Evolutionary conservation across 1,140 invertebrate species (phyloP).

Genomic region (Penaeus chinensis): DNA sequence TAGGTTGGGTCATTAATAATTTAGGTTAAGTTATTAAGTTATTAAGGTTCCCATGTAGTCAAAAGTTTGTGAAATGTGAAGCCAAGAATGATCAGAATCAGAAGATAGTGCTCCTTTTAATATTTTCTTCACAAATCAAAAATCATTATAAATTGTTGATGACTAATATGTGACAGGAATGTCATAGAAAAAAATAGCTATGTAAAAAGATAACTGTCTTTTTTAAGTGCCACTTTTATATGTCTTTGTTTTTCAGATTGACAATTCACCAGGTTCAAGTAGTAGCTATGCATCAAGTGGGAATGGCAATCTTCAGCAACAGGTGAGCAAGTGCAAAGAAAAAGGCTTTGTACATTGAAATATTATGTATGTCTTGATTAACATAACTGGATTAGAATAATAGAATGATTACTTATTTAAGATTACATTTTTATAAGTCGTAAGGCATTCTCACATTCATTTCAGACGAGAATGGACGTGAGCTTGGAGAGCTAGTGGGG

Average conservation of each 20-base stretch:
- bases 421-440: neutral
- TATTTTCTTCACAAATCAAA: too few species aligned
- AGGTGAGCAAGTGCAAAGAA: slow-evolving; percentile 6
- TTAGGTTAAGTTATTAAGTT: too few species aligned
- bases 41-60: too few species aligned
- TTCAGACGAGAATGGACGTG: slow-evolving; percentile 42
- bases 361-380: neutral
- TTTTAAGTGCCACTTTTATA: neutral
- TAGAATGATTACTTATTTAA: too few species aligned
- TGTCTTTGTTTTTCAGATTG: slow-evolving; percentile 36
- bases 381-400: too few species aligned
- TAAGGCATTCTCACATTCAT: neutral
- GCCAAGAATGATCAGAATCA: too few species aligned
- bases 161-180: too few species aligned
- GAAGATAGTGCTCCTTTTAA: too few species aligned
- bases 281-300: slow-evolving; percentile 55
- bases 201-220: neutral
- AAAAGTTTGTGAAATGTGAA: too few species aligned
- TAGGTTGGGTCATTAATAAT: too few species aligned
- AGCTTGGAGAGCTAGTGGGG: slow-evolving; percentile 43
- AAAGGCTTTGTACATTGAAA: neutral
- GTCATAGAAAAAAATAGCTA: too few species aligned
- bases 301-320: slow-evolving; percentile 45
- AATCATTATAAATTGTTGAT: too few species aligned
- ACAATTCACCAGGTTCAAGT: slow-evolving; percentile 49